These are phyloP conservation scores for Tragelaphus strepsiceros DNA, from an alignment of 2,113 vertebrate genomes.

Conservation along the genomic window DNA sequence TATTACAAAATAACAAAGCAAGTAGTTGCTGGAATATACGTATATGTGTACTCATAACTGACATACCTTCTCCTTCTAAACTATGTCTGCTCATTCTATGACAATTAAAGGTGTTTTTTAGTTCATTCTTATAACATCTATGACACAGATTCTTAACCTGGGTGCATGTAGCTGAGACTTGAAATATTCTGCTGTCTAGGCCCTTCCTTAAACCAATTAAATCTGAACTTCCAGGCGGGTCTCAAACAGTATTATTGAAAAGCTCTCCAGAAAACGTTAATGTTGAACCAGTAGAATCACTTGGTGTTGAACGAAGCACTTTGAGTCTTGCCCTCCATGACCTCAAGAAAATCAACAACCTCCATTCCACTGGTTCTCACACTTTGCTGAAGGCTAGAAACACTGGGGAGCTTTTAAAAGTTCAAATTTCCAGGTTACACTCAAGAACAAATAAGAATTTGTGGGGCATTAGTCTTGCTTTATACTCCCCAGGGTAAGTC, in stretches of 20 bases:
- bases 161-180: background rate
- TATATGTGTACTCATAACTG: background rate
- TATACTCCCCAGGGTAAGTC: background rate
- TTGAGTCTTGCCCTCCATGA: background rate
- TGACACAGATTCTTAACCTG: background rate
- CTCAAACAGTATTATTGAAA: background rate
- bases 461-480: background rate
- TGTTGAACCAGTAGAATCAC: background rate
- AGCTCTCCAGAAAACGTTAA: background rate
- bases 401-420: background rate
- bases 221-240: background rate
- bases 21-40: background rate
- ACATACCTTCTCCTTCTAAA: background rate
- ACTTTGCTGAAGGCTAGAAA: conserved; percentile 3
- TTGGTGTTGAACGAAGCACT: background rate
- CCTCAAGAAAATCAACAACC: background rate
- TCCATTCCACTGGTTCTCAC: background rate
- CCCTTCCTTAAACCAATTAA: background rate
- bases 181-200: background rate
- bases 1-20: conserved; percentile 6
- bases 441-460: background rate
- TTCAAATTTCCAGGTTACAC: background rate
- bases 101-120: background rate
- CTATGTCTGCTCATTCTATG: background rate
- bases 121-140: background rate